These are phyloP conservation scores for Catalaphyllia jardinei DNA, from an alignment of 64 coral and sea anemone species.

Conservation along the genomic window DNA sequence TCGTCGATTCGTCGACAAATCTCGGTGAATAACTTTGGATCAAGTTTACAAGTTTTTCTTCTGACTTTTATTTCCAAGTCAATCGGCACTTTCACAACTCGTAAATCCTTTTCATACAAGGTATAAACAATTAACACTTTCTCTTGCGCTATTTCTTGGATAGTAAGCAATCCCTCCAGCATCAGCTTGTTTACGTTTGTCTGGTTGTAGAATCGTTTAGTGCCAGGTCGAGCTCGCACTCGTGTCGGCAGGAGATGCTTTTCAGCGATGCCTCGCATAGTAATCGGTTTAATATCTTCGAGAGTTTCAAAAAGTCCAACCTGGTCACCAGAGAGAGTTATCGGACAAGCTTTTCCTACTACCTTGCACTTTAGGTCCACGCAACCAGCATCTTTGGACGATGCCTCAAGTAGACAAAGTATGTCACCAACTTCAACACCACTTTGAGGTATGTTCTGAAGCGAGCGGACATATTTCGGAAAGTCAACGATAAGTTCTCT, in stretches of 20 bases:
- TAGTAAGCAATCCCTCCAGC: neutral
- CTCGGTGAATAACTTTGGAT: neutral
- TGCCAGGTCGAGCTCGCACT: neutral
- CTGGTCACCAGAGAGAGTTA: neutral
- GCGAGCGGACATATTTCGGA: constrained; percentile 18
- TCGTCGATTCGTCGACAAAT: neutral
- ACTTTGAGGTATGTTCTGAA: neutral
- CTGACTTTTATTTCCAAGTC: neutral
- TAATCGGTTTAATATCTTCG: neutral
- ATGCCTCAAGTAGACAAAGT: neutral
- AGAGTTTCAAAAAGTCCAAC: neutral
- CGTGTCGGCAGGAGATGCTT: neutral
- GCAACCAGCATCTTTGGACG: neutral
- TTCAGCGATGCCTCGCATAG: neutral
- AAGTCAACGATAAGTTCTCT: neutral
- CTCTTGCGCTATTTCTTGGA: neutral
- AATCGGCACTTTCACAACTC: neutral
- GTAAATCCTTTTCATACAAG: neutral
- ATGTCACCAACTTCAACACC: neutral
- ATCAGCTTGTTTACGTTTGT: no score
- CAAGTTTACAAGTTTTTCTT: neutral
- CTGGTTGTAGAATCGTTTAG: neutral
- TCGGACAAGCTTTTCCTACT: neutral
- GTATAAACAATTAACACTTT: constrained; percentile 12
- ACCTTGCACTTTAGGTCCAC: neutral